Percentiles rank a stretch among this genome's conserved stretches.
Conservation (phyloP, 1,140 invertebrate genomes). For the Atopsyche davidsoni region DNA sequence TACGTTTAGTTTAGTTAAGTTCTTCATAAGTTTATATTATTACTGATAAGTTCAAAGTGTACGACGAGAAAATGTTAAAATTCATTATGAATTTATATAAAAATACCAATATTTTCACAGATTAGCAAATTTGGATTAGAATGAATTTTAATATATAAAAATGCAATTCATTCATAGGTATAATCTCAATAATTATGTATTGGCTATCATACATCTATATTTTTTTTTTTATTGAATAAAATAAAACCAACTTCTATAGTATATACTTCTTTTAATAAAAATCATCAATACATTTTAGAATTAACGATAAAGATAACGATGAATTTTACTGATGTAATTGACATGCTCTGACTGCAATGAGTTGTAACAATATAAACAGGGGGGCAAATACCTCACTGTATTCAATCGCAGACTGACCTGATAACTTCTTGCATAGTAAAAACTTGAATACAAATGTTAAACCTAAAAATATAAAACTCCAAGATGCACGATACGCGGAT, state of each 20-base stretch:
- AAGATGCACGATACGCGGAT: slow-evolving; percentile 72
- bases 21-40: no score
- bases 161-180: not conserved
- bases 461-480: slow-evolving; percentile 78
- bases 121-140: no score
- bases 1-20: no score
- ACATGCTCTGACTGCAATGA: slow-evolving; percentile 88
- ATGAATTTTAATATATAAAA: not conserved
- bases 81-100: no score
- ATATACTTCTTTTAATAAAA: not conserved
- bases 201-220: not conserved
- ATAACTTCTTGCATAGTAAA: slow-evolving; percentile 82
- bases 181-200: not conserved
- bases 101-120: no score
- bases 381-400: slow-evolving; percentile 91
- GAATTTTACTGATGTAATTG: slow-evolving; percentile 59
- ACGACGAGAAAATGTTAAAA: no score
- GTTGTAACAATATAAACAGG: slow-evolving; percentile 81
- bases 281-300: no score
- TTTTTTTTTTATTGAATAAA: not conserved
- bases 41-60: no score
- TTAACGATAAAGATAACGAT: no score
- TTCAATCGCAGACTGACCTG: slow-evolving; percentile 70
- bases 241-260: not conserved
- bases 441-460: slow-evolving; percentile 90